Conservation (phyloP, 2,888 invertebrate species). For the Aspidapion aeneum region DNA sequence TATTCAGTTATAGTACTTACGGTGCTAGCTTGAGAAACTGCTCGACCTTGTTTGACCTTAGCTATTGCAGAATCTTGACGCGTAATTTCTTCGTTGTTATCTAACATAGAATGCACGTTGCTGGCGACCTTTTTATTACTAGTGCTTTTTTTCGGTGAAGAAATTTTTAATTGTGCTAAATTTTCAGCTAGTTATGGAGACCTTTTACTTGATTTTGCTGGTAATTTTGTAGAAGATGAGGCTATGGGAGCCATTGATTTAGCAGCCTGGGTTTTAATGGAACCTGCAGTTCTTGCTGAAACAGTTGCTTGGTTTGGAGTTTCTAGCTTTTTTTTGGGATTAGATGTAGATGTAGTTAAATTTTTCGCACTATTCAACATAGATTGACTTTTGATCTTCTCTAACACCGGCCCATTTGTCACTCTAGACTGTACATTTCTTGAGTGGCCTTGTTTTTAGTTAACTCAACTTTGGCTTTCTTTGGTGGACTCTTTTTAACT, state of each 20-base stretch:
- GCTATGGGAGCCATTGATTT: too few relatives aligned
- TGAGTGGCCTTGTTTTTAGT: too few relatives aligned
- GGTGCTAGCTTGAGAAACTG: not conserved
- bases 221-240: too few relatives aligned
- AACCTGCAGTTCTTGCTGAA: not conserved
- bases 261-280: too few relatives aligned
- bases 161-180: not conserved
- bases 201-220: too few relatives aligned
- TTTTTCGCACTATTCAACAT: not conserved
- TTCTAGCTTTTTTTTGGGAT: not conserved
- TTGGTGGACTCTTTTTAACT: not conserved
- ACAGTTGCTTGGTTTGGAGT: not conserved
- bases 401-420: too few relatives aligned
- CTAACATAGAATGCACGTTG: not conserved
- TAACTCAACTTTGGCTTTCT: slow-evolving; percentile 1
- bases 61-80: not conserved
- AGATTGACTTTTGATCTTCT: slow-evolving; percentile 5
- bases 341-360: not conserved
- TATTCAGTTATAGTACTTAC: not conserved
- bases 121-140: not conserved
- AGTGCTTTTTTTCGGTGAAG: not conserved
- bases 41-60: not conserved
- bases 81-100: not conserved
- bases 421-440: too few relatives aligned
- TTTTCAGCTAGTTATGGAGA: not conserved